Base-by-base conservation (phyloP, 2,888 invertebrate genomes). In the Strigamia maritima region DNA sequence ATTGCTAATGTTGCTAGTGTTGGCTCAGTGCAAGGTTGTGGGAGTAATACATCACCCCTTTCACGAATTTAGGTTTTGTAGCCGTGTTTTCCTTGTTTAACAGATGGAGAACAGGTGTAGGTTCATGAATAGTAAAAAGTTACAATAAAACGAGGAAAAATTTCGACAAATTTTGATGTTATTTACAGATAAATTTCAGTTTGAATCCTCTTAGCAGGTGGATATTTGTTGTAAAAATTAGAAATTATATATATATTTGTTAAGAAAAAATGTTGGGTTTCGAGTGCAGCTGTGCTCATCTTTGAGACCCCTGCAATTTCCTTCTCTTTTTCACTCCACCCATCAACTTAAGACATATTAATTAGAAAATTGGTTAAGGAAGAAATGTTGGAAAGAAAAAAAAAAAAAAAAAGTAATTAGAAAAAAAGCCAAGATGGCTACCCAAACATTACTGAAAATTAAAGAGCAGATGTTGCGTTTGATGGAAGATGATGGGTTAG, bases 401-500 rank as follows among this genome's bases (percentile, higher is more conserved):
- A 19, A 1, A 60, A 60, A 22, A 60, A 60, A 60, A 60, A 24
- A 19, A n/a, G 2, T n/a, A 22, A 60, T 60, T n/a, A 22, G 0
- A 60, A 22, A 60, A 60, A 60, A 60, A 60, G 2, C 60, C 60
- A 60, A 60, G 1, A 60, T 60, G 60, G 60, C 60, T 60, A 3
- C 60, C n/a, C 60, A 60, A 60, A 60, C 60, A 60, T 60, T 60
- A 60, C 60, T 60, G 60, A 22, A 60, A 60, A 60, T 60, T 60
- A 60, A 60, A 60, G 60, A 60, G 60, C 60, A 60, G 60, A 60
- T 60, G 60, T 60, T 60, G 22, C 1, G 24, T 60, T 19, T 60
- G 60, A 60, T 60, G 60, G 60, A 60, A 60, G 60, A 60, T 60
- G 60, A 60, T 60, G 60, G 60, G 60, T 60, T 60, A 60, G 60